Conservation (phyloP, 2,888 invertebrate genomes). For the Strigamia transsilvanica region DNA sequence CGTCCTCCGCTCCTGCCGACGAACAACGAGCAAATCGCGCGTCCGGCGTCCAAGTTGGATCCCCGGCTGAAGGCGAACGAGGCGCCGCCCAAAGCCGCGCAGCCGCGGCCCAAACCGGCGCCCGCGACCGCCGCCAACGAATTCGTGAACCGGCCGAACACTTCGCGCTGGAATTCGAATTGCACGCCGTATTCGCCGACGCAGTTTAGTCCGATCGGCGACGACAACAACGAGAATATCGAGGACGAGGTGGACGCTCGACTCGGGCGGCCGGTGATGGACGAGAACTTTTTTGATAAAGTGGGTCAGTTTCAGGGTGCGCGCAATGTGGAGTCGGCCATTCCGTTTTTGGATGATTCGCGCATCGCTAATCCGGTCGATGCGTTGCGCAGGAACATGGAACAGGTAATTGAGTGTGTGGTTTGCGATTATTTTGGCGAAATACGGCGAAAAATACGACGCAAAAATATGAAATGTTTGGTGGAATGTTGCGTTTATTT, state of each 20-base stretch:
- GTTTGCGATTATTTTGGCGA: too few species aligned
- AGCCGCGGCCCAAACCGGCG: not conserved
- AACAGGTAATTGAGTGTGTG: not conserved
- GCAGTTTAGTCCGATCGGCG: not conserved
- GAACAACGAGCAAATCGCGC: too few species aligned
- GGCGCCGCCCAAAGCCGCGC: too few species aligned
- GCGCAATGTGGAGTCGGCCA: not conserved
- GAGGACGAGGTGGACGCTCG: not conserved
- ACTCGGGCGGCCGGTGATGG: not conserved
- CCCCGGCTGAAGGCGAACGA: not conserved
- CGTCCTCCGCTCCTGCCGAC: not conserved
- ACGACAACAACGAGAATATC: not conserved
- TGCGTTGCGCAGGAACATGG: not conserved
- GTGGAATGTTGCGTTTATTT: too few species aligned
- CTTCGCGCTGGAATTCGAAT: not conserved
- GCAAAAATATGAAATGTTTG: too few species aligned
- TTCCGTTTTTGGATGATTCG: not conserved
- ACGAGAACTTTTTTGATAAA: not conserved
- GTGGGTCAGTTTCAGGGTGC: not conserved
- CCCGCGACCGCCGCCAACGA: not conserved
- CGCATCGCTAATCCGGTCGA: not conserved
- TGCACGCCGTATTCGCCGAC: not conserved
- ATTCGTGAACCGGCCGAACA: not conserved
- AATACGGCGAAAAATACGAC: too few species aligned
- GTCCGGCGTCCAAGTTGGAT: not conserved